Percentiles rank a stretch among this genome's conserved stretches.
phyloP scores from a whole-genome alignment of 2,797 vertebrate species.

The Myotis pilosus region DNA sequence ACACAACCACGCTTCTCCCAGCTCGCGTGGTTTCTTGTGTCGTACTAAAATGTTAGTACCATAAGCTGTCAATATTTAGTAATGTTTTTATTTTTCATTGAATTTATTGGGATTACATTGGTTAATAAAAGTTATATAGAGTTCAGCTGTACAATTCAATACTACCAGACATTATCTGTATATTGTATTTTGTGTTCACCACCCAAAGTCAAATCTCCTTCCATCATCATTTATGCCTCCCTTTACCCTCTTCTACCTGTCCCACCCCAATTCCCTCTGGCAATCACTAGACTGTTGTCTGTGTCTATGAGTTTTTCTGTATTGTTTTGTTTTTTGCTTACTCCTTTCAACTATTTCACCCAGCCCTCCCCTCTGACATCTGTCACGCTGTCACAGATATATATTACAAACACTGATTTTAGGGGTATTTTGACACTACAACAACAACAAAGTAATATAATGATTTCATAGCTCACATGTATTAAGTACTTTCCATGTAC shows the following conservation, averaged over 20 bases:
- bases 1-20: neutral
- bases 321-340: neutral
- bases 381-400: neutral
- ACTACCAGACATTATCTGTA: neutral
- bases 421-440: neutral
- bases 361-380: neutral
- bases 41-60: neutral
- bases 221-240: neutral
- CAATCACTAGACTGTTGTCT: too few species aligned
- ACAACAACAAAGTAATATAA: neutral
- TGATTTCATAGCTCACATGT: neutral
- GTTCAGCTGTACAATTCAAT: neutral
- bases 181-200: neutral
- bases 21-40: too few species aligned
- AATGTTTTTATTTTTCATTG: neutral
- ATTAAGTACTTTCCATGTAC: neutral
- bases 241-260: neutral
- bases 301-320: neutral
- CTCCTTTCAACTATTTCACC: neutral
- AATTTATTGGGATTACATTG: too few species aligned
- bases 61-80: neutral
- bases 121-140: neutral
- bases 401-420: neutral
- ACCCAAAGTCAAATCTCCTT: neutral
- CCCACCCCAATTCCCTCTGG: neutral